Conservation (phyloP, 2,797 vertebrate species). For the Poecile montanus region DNA sequence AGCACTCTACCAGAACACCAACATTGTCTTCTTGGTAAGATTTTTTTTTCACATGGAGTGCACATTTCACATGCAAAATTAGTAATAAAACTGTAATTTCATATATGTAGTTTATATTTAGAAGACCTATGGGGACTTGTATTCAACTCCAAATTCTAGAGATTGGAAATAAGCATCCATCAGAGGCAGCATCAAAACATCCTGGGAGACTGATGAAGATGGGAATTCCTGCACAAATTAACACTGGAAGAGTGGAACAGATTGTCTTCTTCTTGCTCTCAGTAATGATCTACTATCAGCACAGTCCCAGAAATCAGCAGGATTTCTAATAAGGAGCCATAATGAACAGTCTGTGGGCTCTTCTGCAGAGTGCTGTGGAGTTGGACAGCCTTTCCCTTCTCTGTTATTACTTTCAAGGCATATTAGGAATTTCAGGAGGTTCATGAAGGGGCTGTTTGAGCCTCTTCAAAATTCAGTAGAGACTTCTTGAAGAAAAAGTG, state of each 20-base stretch:
- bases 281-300: background rate
- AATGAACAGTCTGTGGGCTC: background rate
- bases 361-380: background rate
- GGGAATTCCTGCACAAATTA: background rate
- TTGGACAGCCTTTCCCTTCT: background rate
- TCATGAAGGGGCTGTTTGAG: background rate
- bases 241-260: background rate
- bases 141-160: background rate
- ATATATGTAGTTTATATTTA: background rate
- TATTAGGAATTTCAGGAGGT: background rate
- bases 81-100: background rate
- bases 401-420: background rate
- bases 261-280: background rate
- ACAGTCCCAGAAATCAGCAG: background rate
- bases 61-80: background rate
- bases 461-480: background rate
- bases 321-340: background rate
- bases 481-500: background rate
- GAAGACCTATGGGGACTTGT: background rate
- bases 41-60: background rate
- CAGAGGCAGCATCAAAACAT: background rate
- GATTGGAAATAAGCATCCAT: background rate
- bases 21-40: constrained; percentile 96
- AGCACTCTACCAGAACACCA: constrained; percentile 98
- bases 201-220: background rate